Base-by-base conservation (phyloP, 2,113 vertebrate species). In the Mixornis gularis region DNA sequence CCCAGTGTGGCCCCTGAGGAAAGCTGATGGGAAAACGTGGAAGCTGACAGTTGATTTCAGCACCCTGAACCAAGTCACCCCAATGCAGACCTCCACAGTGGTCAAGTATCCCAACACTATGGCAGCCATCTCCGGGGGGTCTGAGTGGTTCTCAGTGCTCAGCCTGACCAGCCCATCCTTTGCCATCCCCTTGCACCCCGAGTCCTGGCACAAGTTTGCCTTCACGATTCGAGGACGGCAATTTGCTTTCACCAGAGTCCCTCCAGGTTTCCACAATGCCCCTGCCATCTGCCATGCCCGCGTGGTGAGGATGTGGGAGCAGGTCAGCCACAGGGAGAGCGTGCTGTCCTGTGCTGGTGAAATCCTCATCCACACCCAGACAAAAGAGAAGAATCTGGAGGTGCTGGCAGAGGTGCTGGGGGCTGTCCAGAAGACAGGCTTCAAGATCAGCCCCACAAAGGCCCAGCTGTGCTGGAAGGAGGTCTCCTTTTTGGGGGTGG, bases 381-480 rank as follows among this genome's bases (percentile, higher is more conserved):
- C 93, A 0, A 96, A 93, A 58, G 95, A 95, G 73, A 85, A 86
- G 77, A 95, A 95, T 60, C 69, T 96, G 36, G 88, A 92, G 85
- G 94, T 89, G 26, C 85, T 95, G 83, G 93, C 71, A 0, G 92
- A 95, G 44, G 93, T 96, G 20, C 86, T 95, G 65, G 52, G 72
- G 27, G 79, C 77, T 43, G 25, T 96, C 60, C 92, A 94, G 52
- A 95, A 92, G 76, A 93, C 49, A 0, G 95, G 94, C 17, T 95
- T 96, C 58, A 95, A 17, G 52, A 60, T 95, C 65, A 96, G 38
- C 48, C 94, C 95, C 55, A 95, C 65, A 1, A 95, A 95, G 62
- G 94, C 94, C 40, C 94, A 96, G 56, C 87, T 96, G 34, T 96
- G 95, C 76, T 95, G 94, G 95, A 96, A 94, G 46, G 95, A 96